These are phyloP conservation scores for Burhinus bistriatus DNA, from an alignment of 2,113 vertebrate species.

Conservation along the genomic window DNA sequence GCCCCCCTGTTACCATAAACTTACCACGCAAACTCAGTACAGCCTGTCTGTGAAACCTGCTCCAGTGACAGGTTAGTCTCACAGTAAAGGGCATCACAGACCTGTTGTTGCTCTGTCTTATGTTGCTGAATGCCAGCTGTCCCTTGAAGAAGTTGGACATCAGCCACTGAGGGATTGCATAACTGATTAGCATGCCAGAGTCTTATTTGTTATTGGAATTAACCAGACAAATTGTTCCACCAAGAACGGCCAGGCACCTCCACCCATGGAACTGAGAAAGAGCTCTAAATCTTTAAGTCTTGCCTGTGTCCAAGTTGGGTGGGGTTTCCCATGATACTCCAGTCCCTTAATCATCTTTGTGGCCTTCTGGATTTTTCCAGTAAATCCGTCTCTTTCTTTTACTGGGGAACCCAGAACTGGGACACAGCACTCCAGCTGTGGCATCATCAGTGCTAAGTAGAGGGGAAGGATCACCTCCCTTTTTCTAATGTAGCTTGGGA, in stretches of 20 bases:
- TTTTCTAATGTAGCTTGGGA: not conserved
- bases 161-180: not conserved
- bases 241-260: not conserved
- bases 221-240: not conserved
- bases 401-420: not conserved
- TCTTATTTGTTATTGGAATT: not conserved
- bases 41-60: too few species aligned
- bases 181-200: not conserved
- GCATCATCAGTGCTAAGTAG: too few species aligned
- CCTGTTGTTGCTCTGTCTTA: not conserved
- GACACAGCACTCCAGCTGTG: not conserved
- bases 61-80: not conserved
- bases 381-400: not conserved
- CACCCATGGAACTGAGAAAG: not conserved
- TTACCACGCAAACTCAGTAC: too few species aligned
- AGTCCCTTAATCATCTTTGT: not conserved
- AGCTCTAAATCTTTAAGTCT: not conserved
- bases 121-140: not conserved
- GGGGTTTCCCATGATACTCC: not conserved
- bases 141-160: not conserved
- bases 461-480: too few species aligned
- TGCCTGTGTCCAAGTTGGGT: not conserved
- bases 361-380: not conserved
- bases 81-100: not conserved
- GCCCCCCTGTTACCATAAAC: too few species aligned